These are phyloP conservation scores for Chrysomela aeneicollis DNA, from an alignment of 2,888 invertebrate species.

Conservation along the genomic window DNA sequence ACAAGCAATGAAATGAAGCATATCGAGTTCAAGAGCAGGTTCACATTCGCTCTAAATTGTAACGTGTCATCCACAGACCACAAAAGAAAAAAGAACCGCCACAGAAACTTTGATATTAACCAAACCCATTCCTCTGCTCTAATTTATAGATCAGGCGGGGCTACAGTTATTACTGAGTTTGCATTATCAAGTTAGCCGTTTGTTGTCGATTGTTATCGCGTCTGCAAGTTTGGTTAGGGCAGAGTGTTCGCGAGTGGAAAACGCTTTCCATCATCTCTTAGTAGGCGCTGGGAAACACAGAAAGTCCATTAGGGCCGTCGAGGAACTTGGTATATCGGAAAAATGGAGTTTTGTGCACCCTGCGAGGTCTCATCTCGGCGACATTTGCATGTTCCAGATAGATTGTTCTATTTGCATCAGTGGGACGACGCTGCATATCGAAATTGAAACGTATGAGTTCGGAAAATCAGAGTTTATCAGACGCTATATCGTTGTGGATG, in stretches of 20 bases:
- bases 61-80: neutral
- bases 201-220: conserved; percentile 55
- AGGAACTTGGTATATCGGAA: conserved; percentile 46
- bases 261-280: conserved; percentile 52
- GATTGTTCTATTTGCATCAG: conserved; percentile 3
- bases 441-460: neutral
- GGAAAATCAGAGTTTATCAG: neutral
- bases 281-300: conserved; percentile 58
- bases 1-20: no score
- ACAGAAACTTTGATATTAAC: conserved; percentile 46
- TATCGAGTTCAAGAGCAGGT: no score
- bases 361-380: conserved; percentile 15
- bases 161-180: conserved; percentile 56
- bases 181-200: conserved; percentile 57
- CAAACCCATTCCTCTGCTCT: conserved; percentile 41
- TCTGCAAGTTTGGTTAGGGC: conserved; percentile 47
- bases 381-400: conserved; percentile 8
- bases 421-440: neutral
- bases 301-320: conserved; percentile 61
- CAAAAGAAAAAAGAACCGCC: conserved; percentile 23
- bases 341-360: conserved; percentile 36
- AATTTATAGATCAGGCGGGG: conserved; percentile 47
- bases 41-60: neutral
- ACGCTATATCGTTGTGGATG: conserved; percentile 3
- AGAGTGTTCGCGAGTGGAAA: conserved; percentile 12